A percentile compares a stretch with the other conserved stretches of the same genome.
These are phyloP conservation scores for Ophraella communa DNA, from an alignment of 2,888 invertebrate species.

Conservation along the genomic window DNA sequence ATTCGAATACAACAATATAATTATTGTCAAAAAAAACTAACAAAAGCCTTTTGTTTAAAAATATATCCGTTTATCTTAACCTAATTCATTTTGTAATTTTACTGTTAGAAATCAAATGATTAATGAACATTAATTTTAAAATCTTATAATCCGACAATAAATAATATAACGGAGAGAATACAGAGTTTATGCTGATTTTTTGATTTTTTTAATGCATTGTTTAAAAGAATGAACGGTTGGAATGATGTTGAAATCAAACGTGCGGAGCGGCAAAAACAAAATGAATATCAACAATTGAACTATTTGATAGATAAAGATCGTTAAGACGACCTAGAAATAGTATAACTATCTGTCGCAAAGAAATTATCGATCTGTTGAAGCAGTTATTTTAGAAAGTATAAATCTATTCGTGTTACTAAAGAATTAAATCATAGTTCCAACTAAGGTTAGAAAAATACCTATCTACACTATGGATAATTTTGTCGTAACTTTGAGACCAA, in stretches of 20 bases:
- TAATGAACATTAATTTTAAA: not conserved
- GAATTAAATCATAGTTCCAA: not conserved
- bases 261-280: conserved; percentile 29
- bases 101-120: not conserved
- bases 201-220: not conserved
- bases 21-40: too few relatives aligned
- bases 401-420: not conserved
- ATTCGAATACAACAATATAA: too few relatives aligned
- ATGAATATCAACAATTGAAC: conserved; percentile 32
- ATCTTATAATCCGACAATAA: not conserved
- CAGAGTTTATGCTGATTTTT: not conserved
- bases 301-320: conserved; percentile 28
- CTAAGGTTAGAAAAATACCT: not conserved
- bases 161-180: not conserved
- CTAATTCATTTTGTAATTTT: not conserved
- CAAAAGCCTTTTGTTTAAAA: too few relatives aligned
- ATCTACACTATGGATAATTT: too few relatives aligned
- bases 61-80: not conserved
- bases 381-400: not conserved
- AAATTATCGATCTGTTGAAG: not conserved
- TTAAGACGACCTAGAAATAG: not conserved
- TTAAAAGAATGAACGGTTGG: conserved; percentile 2
- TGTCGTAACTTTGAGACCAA: too few relatives aligned
- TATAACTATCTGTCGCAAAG: not conserved
- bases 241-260: conserved; percentile 29